Evolutionary conservation across 1,140 invertebrate species (phyloP).

Genomic region (Rhyacophila brunnea): DNA sequence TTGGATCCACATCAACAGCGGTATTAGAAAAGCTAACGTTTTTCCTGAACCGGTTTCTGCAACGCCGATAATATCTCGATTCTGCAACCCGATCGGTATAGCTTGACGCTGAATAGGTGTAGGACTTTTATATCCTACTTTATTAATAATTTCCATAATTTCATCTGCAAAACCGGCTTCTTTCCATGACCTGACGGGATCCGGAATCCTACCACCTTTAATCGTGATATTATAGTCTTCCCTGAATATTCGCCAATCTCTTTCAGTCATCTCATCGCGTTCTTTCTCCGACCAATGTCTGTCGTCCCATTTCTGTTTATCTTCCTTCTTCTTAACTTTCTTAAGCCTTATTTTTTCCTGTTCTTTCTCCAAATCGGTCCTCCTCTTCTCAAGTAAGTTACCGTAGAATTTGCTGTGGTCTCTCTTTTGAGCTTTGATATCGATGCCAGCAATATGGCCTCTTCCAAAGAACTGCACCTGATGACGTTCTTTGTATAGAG

Average conservation of each 20-base stretch:
- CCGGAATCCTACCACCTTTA: constrained; percentile 96
- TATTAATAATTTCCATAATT: constrained; percentile 92
- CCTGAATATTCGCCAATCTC: constrained; percentile 99
- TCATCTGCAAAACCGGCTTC: constrained; percentile 91
- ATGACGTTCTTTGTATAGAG: constrained; percentile 93
- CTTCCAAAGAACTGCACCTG: constrained; percentile 97
- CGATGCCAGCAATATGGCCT: constrained; percentile 97
- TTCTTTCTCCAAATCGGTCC: constrained; percentile 96
- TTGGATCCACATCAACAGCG: constrained; percentile 96
- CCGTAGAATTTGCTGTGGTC: constrained; percentile 98
- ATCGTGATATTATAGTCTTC: constrained; percentile 99
- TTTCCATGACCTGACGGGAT: constrained; percentile 93
- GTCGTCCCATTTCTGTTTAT: constrained; percentile 98
- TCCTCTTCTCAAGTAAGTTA: constrained; percentile 89
- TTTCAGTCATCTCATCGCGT: constrained; percentile 93
- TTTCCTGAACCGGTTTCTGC: constrained; percentile 99
- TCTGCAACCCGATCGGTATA: constrained; percentile 98
- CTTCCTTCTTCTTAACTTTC: constrained; percentile 93
- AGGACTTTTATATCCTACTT: constrained; percentile 96
- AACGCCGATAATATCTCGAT: constrained; percentile 98
- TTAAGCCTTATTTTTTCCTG: constrained; percentile 94
- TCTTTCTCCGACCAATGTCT: constrained; percentile 98
- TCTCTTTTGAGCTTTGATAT: constrained; percentile 95
- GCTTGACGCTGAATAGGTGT: constrained; percentile 99
- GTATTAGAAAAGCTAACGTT: constrained; percentile 97